These are phyloP conservation scores for Babyrousa celebensis DNA, from an alignment of 2,797 vertebrate species.

Conservation along the genomic window DNA sequence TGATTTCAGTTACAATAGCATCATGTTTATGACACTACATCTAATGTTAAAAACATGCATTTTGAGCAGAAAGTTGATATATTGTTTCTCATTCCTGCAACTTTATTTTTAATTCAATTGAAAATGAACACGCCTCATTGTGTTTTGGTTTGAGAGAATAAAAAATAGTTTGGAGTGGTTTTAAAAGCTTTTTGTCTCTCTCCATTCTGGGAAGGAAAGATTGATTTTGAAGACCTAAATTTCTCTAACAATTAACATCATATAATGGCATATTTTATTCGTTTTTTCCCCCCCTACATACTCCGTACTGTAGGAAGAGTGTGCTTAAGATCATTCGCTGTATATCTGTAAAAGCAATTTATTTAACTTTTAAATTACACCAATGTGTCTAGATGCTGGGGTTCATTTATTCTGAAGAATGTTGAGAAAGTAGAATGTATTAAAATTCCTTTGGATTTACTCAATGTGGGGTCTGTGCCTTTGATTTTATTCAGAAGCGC, in stretches of 20 bases:
- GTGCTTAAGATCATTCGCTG: slow-evolving; percentile 50
- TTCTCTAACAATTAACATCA: slow-evolving; percentile 18
- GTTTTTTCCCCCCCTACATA: not conserved
- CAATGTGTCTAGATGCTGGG: slow-evolving; percentile 2
- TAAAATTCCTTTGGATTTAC: not conserved
- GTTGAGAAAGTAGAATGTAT: not conserved
- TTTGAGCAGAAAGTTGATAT: slow-evolving; percentile 79
- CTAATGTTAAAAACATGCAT: slow-evolving; percentile 76
- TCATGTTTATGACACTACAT: slow-evolving; percentile 75
- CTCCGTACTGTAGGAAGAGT: not conserved
- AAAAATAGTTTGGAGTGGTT: slow-evolving; percentile 73
- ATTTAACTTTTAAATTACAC: slow-evolving; percentile 68
- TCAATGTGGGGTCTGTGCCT: not conserved
- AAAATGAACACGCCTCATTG: slow-evolving; percentile 60
- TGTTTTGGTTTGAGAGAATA: slow-evolving; percentile 71
- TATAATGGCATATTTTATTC: not conserved
- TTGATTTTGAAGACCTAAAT: slow-evolving; percentile 44
- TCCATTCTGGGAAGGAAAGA: slow-evolving; percentile 66
- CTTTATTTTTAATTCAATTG: slow-evolving; percentile 82
- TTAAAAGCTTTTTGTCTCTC: slow-evolving; percentile 44
- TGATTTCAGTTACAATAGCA: slow-evolving; percentile 81
- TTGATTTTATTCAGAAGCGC: not conserved
- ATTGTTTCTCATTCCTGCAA: slow-evolving; percentile 47
- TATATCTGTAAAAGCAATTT: slow-evolving; percentile 56
- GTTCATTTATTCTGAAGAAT: not conserved